Base-by-base conservation (phyloP, 2,797 vertebrate genomes). In the Rhabdomys pumilio region DNA sequence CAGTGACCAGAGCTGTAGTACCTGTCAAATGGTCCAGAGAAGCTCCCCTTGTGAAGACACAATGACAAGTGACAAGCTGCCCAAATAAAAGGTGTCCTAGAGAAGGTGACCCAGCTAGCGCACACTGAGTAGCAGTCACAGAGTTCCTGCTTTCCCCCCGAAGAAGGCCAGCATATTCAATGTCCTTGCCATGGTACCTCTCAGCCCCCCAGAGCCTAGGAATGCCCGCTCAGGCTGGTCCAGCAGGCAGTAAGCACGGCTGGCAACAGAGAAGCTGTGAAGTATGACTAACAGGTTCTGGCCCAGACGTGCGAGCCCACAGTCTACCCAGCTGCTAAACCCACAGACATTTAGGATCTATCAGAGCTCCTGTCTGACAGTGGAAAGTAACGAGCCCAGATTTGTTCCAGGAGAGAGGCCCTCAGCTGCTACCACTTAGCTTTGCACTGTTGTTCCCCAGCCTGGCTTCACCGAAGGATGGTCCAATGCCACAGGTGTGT, bases 261-360 rank as follows among this genome's bases (percentile, higher is more conserved):
- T 80, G 22, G 97, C 69, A 97, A 97, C 89, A 92, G 96, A 89
- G 97, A 96, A 95, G 97, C 96, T 96, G 96, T 94, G 91, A 95
- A 98, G 95, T 97, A 97, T 98, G 97, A 98, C 98, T 98, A 97
- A 98, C 96, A 96, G 96, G 97, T 87, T 73, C 77, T 98, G 95
- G 97, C 97, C 97, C 96, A 97, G 96, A 98, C 96, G 93, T 29
- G 79, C 73, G 93, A 98, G 98, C 96, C 95, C 95, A 93, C 94
- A 98, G 92, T 97, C 97, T 91, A 97, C 89, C 92, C 96, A 95
- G 96, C 90, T 89, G 92, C 98, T 97, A 97, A 98, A 98, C 95
- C 97, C 97, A 97, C 90, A 97, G 96, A 97, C 97, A 96, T 85
- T 97, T 96, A 97, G 97, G 97, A 97, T 98, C 97, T 97, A 97